Percentiles rank a stretch among this genome's conserved stretches.
phyloP scores from a whole-genome alignment of 2,113 vertebrate species.

The Capreolus pygargus region DNA sequence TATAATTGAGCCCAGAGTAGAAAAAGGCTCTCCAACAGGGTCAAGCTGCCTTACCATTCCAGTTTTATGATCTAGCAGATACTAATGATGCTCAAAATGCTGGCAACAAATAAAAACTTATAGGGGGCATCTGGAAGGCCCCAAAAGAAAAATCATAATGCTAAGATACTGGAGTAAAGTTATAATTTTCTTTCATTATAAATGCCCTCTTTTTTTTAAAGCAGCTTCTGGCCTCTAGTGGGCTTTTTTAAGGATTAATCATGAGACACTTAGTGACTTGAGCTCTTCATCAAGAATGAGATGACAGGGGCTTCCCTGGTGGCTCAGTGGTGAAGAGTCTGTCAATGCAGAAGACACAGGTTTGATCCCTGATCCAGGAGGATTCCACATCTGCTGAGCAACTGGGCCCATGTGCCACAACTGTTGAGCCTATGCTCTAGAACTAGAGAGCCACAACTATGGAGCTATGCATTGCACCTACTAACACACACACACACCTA shows the following conservation, averaged over 20 bases:
- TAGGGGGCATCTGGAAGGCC: neutral
- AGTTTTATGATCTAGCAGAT: neutral
- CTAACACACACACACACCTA: neutral
- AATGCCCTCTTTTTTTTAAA: neutral
- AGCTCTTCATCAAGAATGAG: neutral
- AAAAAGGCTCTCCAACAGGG: neutral
- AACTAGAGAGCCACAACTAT: neutral
- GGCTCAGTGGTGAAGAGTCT: neutral
- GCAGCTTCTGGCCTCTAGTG: neutral
- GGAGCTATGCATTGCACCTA: neutral
- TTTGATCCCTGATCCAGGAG: neutral
- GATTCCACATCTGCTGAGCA: neutral
- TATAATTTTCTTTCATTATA: neutral
- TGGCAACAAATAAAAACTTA: neutral
- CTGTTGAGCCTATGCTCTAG: neutral
- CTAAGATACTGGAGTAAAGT: neutral
- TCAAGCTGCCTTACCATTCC: neutral
- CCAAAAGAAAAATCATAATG: neutral
- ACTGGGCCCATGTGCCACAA: neutral
- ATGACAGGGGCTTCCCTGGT: neutral
- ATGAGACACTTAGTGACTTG: neutral
- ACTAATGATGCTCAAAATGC: neutral
- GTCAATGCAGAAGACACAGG: neutral
- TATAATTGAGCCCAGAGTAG: neutral
- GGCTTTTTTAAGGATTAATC: neutral